Conservation (phyloP, 2,797 vertebrate genomes). For the Champsocephalus gunnari region DNA sequence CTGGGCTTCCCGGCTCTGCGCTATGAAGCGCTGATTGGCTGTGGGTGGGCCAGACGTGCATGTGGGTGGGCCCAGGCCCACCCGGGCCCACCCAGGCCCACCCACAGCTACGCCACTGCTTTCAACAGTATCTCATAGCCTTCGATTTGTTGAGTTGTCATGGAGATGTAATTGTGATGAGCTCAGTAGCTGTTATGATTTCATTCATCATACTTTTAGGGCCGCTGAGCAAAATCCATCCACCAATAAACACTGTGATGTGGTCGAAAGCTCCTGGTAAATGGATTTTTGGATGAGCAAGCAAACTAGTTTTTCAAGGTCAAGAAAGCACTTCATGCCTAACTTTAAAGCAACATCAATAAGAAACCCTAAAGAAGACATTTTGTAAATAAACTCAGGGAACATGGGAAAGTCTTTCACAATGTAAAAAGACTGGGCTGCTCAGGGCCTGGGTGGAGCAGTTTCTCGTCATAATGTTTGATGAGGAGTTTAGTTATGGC, state of each 20-base stretch:
- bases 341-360: background rate
- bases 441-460: too few relatives aligned
- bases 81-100: too few relatives aligned
- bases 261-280: slow-evolving; percentile 6
- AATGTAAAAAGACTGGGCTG: background rate
- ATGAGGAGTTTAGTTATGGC: too few relatives aligned
- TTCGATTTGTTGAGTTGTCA: background rate
- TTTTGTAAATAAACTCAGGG: background rate
- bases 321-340: background rate
- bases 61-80: too few relatives aligned
- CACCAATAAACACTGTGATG: background rate
- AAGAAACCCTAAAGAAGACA: background rate
- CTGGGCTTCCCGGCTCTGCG: too few relatives aligned
- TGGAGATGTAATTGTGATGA: background rate
- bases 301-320: background rate
- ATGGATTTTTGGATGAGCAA: too few relatives aligned
- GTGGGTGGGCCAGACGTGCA: too few relatives aligned
- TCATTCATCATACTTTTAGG: background rate
- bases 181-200: background rate
- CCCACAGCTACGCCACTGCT: too few relatives aligned
- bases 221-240: background rate
- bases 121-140: background rate
- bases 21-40: too few relatives aligned
- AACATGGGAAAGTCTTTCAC: background rate
- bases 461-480: too few relatives aligned